Evolutionary conservation across 2,113 vertebrate species (phyloP), one percentile per base, ranked within the genome.

Genomic region (Scophthalmus maximus): DNA sequence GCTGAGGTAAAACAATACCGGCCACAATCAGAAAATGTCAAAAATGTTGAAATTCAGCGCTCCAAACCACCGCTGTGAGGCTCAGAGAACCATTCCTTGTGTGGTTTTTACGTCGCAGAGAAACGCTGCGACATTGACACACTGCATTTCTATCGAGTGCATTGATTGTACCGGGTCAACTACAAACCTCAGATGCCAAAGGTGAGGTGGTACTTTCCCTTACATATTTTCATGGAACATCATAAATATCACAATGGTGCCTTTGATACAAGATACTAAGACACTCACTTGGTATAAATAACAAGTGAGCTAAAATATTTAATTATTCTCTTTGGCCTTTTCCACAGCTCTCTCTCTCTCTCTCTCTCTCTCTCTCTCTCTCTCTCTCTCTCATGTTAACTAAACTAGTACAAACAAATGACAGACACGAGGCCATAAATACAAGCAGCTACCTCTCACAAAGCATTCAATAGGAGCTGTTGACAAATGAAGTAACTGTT

Each of bases 401-500:
- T 72, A 80, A 80, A 82, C 61, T 49, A 68, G 79, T 64, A 40
- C 76, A 69, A 84, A 91, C 78, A 82, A 91, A 90, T 85, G 84
- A 71, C 47, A 63, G 30, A 30, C 68, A 73, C 77, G 62, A 64
- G 73, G 73, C 79, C 55, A 76, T 92, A 91, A 90, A 92, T 89
- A 81, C 59, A 65, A 73, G 71, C 68, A 77, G 69, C 75, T 47
- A 79, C 77, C 76, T 83, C 76, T 85, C 81, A 83, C 76, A 79
- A 79, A 87, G 63, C 53, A 25, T 67, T 90, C 83, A 85, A 89
- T 92, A 91, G 78, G 74, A 88, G 78, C 84, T 75, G 62, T 23
- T 86, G 89, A 90, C 68, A 89, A 87, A 91, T 90, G 64, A 89
- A 89, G 86, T 87, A 78, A 83, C 87, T 73, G 61, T 80, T 87